These are phyloP conservation scores for Antidorcas marsupialis DNA, from an alignment of 2,113 vertebrate species.

Conservation along the genomic window DNA sequence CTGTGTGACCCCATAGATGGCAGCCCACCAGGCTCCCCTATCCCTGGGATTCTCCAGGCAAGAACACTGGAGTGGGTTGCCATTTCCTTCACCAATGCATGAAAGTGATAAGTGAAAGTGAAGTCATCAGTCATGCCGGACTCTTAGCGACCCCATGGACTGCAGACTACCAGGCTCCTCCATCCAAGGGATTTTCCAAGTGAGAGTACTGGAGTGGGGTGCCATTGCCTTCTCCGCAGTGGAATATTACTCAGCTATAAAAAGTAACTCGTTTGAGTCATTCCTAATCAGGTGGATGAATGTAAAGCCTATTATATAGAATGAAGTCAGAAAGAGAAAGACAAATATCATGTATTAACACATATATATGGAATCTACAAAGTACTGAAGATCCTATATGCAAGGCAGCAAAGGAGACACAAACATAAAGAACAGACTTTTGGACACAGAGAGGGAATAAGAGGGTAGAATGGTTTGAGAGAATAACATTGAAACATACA, in stretches of 20 bases:
- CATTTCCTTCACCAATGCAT: too few species aligned
- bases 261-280: neutral
- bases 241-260: neutral
- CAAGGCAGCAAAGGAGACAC: neutral
- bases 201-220: too few species aligned
- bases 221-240: too few species aligned
- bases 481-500: neutral
- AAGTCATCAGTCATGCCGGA: too few species aligned
- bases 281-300: neutral
- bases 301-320: rapidly evolving
- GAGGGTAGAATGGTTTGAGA: neutral
- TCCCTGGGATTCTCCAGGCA: too few species aligned
- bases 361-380: neutral
- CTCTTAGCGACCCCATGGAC: too few species aligned
- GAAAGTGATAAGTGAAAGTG: too few species aligned
- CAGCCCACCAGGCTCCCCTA: too few species aligned
- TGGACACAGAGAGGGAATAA: neutral
- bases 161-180: too few species aligned
- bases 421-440: neutral
- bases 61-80: too few species aligned
- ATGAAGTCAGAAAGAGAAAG: neutral
- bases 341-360: neutral
- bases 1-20: too few species aligned
- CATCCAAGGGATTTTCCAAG: too few species aligned
- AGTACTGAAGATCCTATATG: neutral